These are phyloP conservation scores for Pocillopora meandrina DNA, from an alignment of 92 coral and sea anemone species.

Conservation along the genomic window DNA sequence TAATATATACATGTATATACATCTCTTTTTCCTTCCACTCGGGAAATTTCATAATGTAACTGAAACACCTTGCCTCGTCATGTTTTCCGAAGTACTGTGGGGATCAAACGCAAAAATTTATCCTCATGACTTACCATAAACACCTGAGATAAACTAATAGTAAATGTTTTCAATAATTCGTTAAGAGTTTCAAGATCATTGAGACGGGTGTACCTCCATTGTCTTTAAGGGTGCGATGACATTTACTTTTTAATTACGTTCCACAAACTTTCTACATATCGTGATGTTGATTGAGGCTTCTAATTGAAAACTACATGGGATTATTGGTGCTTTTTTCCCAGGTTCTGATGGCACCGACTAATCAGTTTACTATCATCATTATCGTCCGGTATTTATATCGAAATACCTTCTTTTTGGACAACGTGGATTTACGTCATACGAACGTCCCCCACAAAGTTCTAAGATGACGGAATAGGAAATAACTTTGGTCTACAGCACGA, in stretches of 20 bases:
- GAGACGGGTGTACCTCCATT: neutral
- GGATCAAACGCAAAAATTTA: too few relatives aligned
- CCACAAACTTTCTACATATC: neutral
- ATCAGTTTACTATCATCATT: slow-evolving; percentile 12
- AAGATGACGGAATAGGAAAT: slow-evolving; percentile 1
- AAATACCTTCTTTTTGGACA: slow-evolving; percentile 2
- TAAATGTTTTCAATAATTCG: too few relatives aligned
- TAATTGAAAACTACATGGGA: neutral
- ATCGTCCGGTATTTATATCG: slow-evolving; percentile 10
- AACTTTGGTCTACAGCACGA: slow-evolving; percentile 8
- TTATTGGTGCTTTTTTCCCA: neutral
- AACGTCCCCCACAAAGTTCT: slow-evolving; percentile 4
- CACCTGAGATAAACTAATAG: too few relatives aligned
- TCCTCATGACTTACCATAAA: too few relatives aligned
- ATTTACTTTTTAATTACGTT: neutral
- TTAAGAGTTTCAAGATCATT: too few relatives aligned
- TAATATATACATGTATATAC: too few relatives aligned
- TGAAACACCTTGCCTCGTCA: too few relatives aligned
- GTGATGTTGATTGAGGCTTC: neutral
- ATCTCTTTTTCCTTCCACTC: too few relatives aligned
- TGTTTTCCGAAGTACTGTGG: too few relatives aligned
- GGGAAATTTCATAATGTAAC: too few relatives aligned
- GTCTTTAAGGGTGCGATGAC: neutral
- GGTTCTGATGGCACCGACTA: slow-evolving; percentile 4
- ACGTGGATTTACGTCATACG: neutral